These are phyloP conservation scores for Crenichthys baileyi DNA, from an alignment of 2,797 vertebrate genomes.

Conservation along the genomic window DNA sequence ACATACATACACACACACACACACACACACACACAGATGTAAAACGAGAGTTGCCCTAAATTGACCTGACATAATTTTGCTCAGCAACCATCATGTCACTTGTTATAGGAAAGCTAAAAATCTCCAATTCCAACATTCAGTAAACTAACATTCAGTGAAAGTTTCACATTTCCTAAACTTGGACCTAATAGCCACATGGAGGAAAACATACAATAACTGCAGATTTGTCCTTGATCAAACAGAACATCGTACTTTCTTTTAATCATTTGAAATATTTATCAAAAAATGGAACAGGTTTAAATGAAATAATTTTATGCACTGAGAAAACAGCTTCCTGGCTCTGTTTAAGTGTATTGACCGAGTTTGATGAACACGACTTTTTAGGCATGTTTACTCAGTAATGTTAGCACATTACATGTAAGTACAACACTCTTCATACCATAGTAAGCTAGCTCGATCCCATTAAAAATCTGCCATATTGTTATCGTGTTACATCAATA, in stretches of 20 bases:
- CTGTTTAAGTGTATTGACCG: neutral
- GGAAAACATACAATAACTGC: slow-evolving; percentile 20
- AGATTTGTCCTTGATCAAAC: slow-evolving; percentile 10
- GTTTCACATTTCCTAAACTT: slow-evolving; percentile 22
- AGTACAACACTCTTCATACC: neutral
- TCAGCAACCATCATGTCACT: slow-evolving; percentile 35
- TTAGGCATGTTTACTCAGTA: neutral
- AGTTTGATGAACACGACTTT: neutral
- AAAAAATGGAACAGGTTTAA: neutral
- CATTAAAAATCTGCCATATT: neutral
- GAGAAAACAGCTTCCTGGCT: neutral
- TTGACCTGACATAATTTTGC: slow-evolving; percentile 52
- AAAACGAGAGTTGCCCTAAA: slow-evolving; percentile 31
- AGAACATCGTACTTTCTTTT: neutral
- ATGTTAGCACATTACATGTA: neutral
- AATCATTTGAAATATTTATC: neutral
- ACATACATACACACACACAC: slow-evolving; percentile 26
- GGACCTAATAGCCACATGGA: slow-evolving; percentile 11
- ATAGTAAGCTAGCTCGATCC: neutral
- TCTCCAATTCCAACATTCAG: slow-evolving; percentile 19
- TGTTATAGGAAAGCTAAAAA: slow-evolving; percentile 19
- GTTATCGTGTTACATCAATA: neutral
- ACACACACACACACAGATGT: slow-evolving; percentile 27
- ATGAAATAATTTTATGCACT: neutral
- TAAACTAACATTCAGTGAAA: slow-evolving; percentile 26